Evolutionary conservation across 2,113 vertebrate genomes (phyloP), one percentile per base, ranked within the genome.

Genomic region (Amblyopsis rosae): DNA sequence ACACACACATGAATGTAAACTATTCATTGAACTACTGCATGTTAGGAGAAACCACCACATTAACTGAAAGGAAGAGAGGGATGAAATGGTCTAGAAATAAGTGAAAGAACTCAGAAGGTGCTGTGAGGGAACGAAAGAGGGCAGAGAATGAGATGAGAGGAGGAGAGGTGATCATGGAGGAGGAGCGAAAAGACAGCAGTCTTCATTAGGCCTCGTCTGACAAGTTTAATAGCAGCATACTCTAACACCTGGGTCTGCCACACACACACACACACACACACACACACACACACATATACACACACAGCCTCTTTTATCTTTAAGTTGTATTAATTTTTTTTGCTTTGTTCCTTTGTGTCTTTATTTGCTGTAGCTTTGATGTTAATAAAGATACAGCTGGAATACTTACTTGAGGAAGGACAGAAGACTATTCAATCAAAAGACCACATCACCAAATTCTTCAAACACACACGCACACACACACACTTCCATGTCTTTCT

Each of bases 191-290:
- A 46, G 16, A 10, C 6, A 33, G 17, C 16, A 3, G 16, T n/a
- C 3, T 9, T 10, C 9, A 16, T 49, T 16, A 12, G 45, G 16
- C 77, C 87, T 75, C 71, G 88, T 88, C 86, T 92, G 88, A 93
- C 92, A 63, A 80, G 61, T 76, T 91, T 92, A 95, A 95, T 90
- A 91, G 88, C 75, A 92, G 84, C 73, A 89, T 90, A 88, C 94
- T 93, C 89, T 88, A 92, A 92, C 95, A 96, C 94, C 96, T 96
- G 96, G 93, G 96, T 90, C 94, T 50, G 48, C 53, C 33, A 53
- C 46, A 56, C 60, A 54, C 48, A 63, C 69, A 41, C 67, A 61
- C 47, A 69, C 67, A 69, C 57, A 69, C 58, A 63, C 73, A 66
- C 64, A 68, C 16, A 54, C 68, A 58, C 70, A 64, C 17, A 12